A percentile compares a stretch with the other conserved stretches of the same genome.
These are phyloP conservation scores for Mythimna lalbum DNA, from an alignment of 2,888 invertebrate species.

Conservation along the genomic window DNA sequence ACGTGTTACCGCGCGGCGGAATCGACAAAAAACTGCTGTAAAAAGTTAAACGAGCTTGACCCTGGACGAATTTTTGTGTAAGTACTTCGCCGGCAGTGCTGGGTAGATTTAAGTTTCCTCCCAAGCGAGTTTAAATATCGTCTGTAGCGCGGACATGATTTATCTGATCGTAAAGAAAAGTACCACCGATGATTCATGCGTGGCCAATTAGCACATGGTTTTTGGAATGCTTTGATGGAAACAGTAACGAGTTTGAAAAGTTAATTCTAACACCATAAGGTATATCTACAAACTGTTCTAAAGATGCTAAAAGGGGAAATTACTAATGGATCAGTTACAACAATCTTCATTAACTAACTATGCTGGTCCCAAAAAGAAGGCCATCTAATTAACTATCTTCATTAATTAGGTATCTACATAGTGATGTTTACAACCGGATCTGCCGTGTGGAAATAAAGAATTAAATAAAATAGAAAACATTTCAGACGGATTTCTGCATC, in stretches of 20 bases:
- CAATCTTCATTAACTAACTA: background rate
- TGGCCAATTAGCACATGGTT: conserved; percentile 47
- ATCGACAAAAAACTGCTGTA: conserved; percentile 71
- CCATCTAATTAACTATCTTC: background rate
- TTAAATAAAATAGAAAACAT: conserved; percentile 29
- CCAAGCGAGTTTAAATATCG: conserved; percentile 38
- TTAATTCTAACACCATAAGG: conserved; percentile 9
- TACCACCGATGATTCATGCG: conserved; percentile 49
- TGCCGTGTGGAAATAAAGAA: conserved; percentile 8
- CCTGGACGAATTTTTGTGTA: conserved; percentile 58
- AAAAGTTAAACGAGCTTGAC: conserved; percentile 74
- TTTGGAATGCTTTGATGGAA: conserved; percentile 33
- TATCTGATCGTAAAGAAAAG: conserved; percentile 49
- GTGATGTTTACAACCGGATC: conserved; percentile 4
- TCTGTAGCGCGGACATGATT: conserved; percentile 43
- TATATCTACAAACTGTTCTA: conserved; percentile 7
- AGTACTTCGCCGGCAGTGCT: conserved; percentile 10
- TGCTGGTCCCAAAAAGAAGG: background rate
- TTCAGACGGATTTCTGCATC: conserved; percentile 40
- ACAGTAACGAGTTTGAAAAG: conserved; percentile 13
- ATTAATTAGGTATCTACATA: conserved; percentile 7
- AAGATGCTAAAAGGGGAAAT: background rate
- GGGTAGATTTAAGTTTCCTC: conserved; percentile 27
- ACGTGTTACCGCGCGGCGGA: conserved; percentile 57
- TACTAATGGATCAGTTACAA: background rate